These are phyloP conservation scores for Drosophila phalerata DNA, from an alignment of 2,888 invertebrate species.

Conservation along the genomic window DNA sequence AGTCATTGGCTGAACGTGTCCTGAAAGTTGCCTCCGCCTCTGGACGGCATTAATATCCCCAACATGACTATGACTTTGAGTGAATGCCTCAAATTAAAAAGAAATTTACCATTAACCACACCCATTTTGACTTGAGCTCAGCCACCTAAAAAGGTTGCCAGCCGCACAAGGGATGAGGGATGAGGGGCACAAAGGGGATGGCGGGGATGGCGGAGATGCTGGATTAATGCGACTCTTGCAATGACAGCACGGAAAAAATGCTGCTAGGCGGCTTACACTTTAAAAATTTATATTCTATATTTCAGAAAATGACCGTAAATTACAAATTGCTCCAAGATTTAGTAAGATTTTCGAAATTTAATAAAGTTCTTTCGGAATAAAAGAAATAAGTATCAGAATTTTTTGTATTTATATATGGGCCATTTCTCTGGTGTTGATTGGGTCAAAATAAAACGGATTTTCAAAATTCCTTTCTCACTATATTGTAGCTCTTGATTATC, in stretches of 20 bases:
- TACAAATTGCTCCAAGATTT: too few species aligned
- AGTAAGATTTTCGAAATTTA: too few species aligned
- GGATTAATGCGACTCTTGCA: constrained; percentile 48
- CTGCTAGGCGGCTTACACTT: constrained; percentile 32
- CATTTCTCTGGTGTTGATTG: too few species aligned
- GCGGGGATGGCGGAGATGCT: not conserved
- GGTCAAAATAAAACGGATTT: too few species aligned
- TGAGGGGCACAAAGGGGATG: not conserved
- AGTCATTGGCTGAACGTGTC: constrained; percentile 74
- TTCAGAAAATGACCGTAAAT: too few species aligned
- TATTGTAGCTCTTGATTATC: too few species aligned
- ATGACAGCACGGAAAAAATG: constrained; percentile 49
- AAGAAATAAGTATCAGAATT: too few species aligned
- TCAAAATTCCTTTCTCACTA: too few species aligned
- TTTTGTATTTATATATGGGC: too few species aligned
- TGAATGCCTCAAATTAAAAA: constrained; percentile 83
- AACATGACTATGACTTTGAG: constrained; percentile 83
- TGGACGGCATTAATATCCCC: constrained; percentile 74
- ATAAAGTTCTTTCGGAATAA: too few species aligned
- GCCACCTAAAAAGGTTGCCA: constrained; percentile 10
- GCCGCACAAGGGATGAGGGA: not conserved
- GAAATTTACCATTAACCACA: constrained; percentile 82
- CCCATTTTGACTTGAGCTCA: constrained; percentile 44
- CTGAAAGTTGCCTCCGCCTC: constrained; percentile 20
- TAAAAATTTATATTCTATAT: not conserved